Evolutionary conservation across 2,888 invertebrate genomes (phyloP).

Genomic region (Falcaria lacertinaria): DNA sequence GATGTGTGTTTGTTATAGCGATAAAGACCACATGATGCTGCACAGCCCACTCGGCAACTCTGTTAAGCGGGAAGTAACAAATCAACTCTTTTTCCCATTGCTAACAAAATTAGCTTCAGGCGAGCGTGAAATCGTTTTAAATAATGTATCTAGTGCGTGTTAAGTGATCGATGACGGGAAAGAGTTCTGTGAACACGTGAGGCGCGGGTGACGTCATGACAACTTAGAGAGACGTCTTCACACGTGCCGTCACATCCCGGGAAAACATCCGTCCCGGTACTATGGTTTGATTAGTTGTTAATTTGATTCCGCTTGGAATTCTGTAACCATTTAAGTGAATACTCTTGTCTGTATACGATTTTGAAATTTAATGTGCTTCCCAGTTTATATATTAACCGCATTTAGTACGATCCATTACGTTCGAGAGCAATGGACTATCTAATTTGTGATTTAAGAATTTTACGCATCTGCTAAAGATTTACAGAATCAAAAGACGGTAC

Average conservation of each 20-base stretch:
- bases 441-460: background rate
- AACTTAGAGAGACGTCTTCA: conserved; percentile 7
- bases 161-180: conserved; percentile 19
- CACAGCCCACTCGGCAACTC: conserved; percentile 16
- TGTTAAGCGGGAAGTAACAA: conserved; percentile 19
- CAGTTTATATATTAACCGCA: background rate
- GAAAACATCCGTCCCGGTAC: conserved; percentile 30
- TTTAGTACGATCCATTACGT: background rate
- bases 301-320: background rate
- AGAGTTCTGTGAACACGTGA: conserved; percentile 2
- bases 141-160: conserved; percentile 22
- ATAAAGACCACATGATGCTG: conserved; percentile 4
- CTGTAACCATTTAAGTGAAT: background rate
- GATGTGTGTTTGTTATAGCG: background rate
- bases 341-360: background rate
- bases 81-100: conserved; percentile 17
- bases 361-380: background rate
- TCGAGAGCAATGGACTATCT: too few species aligned
- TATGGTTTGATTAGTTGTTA: conserved; percentile 6
- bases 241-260: conserved; percentile 18
- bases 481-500: background rate
- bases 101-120: conserved; percentile 23
- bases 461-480: background rate
- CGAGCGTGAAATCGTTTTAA: conserved; percentile 23
- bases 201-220: conserved; percentile 2